phyloP scores from a whole-genome alignment of 2,113 vertebrate species.

The Colistium nudipinnis region DNA sequence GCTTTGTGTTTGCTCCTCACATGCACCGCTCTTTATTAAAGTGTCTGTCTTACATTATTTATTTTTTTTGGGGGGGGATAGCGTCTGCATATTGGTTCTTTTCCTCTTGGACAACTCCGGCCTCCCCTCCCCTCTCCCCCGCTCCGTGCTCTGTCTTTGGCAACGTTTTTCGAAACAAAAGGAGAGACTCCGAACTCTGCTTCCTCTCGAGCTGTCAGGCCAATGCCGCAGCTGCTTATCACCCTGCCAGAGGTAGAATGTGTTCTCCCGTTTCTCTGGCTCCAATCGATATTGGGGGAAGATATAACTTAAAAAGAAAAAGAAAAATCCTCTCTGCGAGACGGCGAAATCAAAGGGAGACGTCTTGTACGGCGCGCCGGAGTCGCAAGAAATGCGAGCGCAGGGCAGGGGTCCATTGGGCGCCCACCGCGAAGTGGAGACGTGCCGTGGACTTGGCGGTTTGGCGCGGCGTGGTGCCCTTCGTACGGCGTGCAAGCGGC shows the following conservation, averaged over 20 bases:
- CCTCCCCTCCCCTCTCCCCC: not conserved
- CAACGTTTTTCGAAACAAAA: conserved; percentile 38
- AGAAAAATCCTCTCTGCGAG: conserved; percentile 37
- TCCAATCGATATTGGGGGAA: conserved; percentile 42
- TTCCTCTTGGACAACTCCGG: conserved; percentile 1
- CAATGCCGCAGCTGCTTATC: conserved; percentile 42
- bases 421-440: conserved; percentile 44
- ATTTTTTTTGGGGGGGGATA: no score
- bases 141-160: conserved; percentile 8
- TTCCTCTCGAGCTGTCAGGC: conserved; percentile 36
- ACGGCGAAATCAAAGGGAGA: conserved; percentile 15
- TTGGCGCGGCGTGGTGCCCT: conserved; percentile 18
- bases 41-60: not conserved
- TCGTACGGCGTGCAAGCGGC: conserved; percentile 1
- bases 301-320: conserved; percentile 22
- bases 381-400: conserved; percentile 27
- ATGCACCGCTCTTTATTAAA: not conserved
- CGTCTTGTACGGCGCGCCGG: conserved; percentile 25
- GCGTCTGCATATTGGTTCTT: conserved; percentile 10
- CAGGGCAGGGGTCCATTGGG: not conserved
- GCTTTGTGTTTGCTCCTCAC: not conserved
- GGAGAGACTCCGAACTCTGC: conserved; percentile 13
- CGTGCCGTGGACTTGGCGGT: conserved; percentile 30
- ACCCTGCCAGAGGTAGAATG: conserved; percentile 36
- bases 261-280: conserved; percentile 36